A percentile compares a stretch with the other conserved stretches of the same genome.
phyloP scores from a whole-genome alignment of 2,113 vertebrate species.

The Oreochromis niloticus region DNA sequence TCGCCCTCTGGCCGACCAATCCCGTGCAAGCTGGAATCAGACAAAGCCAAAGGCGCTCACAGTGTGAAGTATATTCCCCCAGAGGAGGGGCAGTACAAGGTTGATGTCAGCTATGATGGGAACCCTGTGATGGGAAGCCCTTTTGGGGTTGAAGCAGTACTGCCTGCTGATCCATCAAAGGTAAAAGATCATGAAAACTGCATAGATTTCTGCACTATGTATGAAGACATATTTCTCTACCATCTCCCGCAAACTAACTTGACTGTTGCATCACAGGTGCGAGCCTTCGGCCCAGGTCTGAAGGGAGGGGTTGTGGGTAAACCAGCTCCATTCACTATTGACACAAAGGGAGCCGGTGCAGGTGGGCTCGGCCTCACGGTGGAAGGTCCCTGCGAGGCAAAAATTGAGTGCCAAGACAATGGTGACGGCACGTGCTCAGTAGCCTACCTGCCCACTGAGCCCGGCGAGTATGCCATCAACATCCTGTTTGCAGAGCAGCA shows the following conservation, averaged over 20 bases:
- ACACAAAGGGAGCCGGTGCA: conserved; percentile 86
- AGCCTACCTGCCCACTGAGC: conserved; percentile 85
- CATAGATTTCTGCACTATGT: not conserved
- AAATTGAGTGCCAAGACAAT: conserved; percentile 90
- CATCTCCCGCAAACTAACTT: not conserved
- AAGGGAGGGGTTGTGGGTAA: conserved; percentile 83
- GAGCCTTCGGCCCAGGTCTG: conserved; percentile 86
- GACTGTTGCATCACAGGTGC: conserved; percentile 70
- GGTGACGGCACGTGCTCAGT: conserved; percentile 87
- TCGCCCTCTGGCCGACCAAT: conserved; percentile 85
- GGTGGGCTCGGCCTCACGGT: conserved; percentile 86
- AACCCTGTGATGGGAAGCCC: conserved; percentile 89
- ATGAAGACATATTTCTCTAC: not conserved
- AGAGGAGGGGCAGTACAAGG: conserved; percentile 90
- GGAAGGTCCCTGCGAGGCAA: conserved; percentile 88
- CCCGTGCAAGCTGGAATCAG: conserved; percentile 86
- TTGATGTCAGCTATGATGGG: conserved; percentile 89
- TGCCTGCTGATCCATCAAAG: conserved; percentile 91
- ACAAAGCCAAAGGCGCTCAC: conserved; percentile 76
- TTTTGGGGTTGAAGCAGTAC: conserved; percentile 85
- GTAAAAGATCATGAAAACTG: conserved; percentile 57
- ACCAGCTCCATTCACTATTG: conserved; percentile 86
- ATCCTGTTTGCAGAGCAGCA: conserved; percentile 86
- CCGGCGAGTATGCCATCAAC: conserved; percentile 86
- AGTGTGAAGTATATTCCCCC: conserved; percentile 84